Evolutionary conservation across 37 sponge, comb jelly and placozoan species (phyloP), one percentile per base, ranked within the genome.

Genomic region (Axinella damicornis): DNA sequence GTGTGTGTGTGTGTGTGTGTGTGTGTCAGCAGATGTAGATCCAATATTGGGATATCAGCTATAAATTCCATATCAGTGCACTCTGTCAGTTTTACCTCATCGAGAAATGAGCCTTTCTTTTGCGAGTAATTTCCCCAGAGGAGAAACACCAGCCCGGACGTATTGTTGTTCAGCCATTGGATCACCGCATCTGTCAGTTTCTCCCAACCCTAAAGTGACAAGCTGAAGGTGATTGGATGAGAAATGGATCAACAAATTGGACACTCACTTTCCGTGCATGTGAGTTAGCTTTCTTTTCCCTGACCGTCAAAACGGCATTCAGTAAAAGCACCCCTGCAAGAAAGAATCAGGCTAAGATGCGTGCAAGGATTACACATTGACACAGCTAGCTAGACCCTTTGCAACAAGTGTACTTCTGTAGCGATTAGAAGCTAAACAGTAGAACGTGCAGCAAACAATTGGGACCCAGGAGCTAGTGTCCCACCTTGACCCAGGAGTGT

Each of bases 301-400:
- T 77, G 28, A 98, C 99, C 57, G 99, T 98, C 36, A 98, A 84
- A 72, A 93, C 90, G n/a, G 99, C 90, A 89, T 98, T 98, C 31
- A 98, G 94, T 68, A 98, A 83, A 69, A 98, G 77, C n/a, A 98
- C 99, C 1, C 99, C 97, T 89, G 71, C 36, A 62, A 9, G 55
- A 4, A n/a, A n/a, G n/a, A n/a, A n/a, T n/a, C n/a, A n/a, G n/a
- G n/a, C n/a, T n/a, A n/a, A n/a, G n/a, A n/a, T n/a, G n/a, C n/a
- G n/a, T n/a, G n/a, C n/a, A n/a, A n/a, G n/a, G n/a, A n/a, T n/a
- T n/a, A n/a, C n/a, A n/a, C n/a, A n/a, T n/a, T n/a, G n/a, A n/a
- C n/a, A n/a, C n/a, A n/a, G n/a, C n/a, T n/a, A n/a, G n/a, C n/a
- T n/a, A n/a, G n/a, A n/a, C n/a, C n/a, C n/a, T n/a, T n/a, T n/a